Conservation (phyloP, 2,113 vertebrate genomes). For the Nansenia antarctica region DNA sequence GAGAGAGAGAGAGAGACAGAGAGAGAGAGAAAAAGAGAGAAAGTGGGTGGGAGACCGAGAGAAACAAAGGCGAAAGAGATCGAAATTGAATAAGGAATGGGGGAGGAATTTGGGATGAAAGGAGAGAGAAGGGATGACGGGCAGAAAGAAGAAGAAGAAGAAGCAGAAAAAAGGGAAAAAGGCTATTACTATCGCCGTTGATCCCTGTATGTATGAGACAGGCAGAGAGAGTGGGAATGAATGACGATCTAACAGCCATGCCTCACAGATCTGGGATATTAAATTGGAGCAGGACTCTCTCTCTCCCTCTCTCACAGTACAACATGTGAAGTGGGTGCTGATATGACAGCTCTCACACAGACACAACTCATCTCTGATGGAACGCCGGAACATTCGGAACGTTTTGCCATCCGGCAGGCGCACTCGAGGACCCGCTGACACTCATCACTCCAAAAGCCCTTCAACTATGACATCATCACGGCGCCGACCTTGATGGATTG, state of each 20-base stretch:
- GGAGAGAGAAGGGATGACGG: no score
- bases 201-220: no score
- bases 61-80: no score
- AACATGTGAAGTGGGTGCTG: not conserved
- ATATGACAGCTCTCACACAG: not conserved
- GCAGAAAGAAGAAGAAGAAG: no score
- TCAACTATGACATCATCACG: conserved; percentile 47
- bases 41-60: not conserved
- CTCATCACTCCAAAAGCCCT: conserved; percentile 64
- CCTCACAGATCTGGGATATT: not conserved
- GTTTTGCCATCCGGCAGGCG: conserved; percentile 43
- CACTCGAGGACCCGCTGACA: conserved; percentile 48
- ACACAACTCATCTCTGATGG: conserved; percentile 31
- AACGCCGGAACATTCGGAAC: conserved; percentile 24
- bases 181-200: no score
- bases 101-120: no score
- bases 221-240: not conserved
- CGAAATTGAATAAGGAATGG: no score
- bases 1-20: not conserved
- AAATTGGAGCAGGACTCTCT: not conserved
- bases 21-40: not conserved
- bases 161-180: no score
- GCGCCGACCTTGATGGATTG: conserved; percentile 70
- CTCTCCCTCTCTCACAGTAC: not conserved
- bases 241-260: not conserved